These are phyloP conservation scores for Coturnix japonica DNA, from an alignment of 2,113 vertebrate species.

Conservation along the genomic window DNA sequence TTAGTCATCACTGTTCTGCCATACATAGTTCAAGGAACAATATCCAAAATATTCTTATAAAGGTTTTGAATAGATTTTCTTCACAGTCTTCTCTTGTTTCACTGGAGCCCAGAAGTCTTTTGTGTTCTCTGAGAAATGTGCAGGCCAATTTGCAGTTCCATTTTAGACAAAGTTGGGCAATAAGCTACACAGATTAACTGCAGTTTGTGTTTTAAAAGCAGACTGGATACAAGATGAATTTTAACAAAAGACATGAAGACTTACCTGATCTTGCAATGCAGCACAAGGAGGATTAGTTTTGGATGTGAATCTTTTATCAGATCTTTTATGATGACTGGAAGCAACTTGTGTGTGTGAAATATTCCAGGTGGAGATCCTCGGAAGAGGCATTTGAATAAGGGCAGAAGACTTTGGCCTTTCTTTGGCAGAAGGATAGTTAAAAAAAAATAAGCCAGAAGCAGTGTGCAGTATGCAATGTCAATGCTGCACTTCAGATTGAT, in stretches of 20 bases:
- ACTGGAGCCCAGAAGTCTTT: not conserved
- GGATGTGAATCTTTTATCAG: accelerated
- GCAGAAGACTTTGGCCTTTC: not conserved
- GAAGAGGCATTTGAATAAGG: accelerated
- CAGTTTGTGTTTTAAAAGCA: not conserved
- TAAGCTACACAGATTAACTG: not conserved
- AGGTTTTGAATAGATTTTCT: not conserved
- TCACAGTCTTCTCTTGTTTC: not conserved
- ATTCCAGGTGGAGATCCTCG: not conserved
- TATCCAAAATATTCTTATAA: not conserved
- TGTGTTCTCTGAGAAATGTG: not conserved
- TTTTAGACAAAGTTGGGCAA: not conserved
- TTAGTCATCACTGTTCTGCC: not conserved
- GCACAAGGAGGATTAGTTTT: not conserved
- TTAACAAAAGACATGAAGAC: no score
- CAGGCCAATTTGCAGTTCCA: not conserved
- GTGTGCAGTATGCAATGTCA: no score
- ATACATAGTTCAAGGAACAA: not conserved
- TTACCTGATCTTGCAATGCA: not conserved
- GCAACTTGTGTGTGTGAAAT: not conserved
- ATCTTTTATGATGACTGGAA: not conserved
- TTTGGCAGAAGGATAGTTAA: not conserved
- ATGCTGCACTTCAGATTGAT: not conserved
- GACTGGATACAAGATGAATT: not conserved
- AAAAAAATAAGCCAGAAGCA: not conserved